Base-by-base conservation (phyloP, 37 sponge, comb jelly and placozoan species). In the Aplysina aerophoba region DNA sequence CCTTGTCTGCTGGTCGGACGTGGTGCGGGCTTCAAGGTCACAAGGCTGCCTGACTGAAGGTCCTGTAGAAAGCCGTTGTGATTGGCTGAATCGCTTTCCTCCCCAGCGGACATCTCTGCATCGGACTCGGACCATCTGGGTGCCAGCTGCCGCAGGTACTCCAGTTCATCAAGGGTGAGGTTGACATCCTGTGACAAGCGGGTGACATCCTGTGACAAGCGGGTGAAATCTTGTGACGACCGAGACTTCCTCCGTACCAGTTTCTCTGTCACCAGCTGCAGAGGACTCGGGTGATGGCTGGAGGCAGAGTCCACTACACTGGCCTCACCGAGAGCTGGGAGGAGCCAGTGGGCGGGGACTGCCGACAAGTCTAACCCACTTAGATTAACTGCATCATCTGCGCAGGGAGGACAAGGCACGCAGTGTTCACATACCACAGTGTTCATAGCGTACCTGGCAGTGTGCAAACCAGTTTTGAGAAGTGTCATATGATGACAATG, bases 261-360 rank as follows among this genome's bases (percentile, higher is more conserved):
- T 1, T 64, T 38, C 61, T 62, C 34, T 17, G 53, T 27, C 25
- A 83, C 83, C 16, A 39, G 20, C 61, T 61, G 40, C 11, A 35
- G 28, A 40, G 55, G 40, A 21, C 28, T 39, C 21, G 15, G 1
- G 11, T 55, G 79, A 54, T 16, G 30, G 27, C 53, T 53, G 25
- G 55, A 53, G 22, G 55, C 6, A 44, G 55, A 39, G 4, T 4
- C 37, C 36, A 21, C 55, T 12, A 15, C 37, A 16, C 41, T 39
- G 20, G 37, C 24, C 14, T 41, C 19, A 54, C 85, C 85, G n/a
- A 85, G 85, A 4, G 85, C 69, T 4, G 87, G 87, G 12, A 63
- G 81, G 54, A 89, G 44, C 93, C 93, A 93, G 22, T 55, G n/a
- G 22, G 90, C 84, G 58, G 71, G 82, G 19, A 93, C 30, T 0